Evolutionary conservation across 2,113 vertebrate genomes (phyloP).

Genomic region (Microtus pennsylvanicus): DNA sequence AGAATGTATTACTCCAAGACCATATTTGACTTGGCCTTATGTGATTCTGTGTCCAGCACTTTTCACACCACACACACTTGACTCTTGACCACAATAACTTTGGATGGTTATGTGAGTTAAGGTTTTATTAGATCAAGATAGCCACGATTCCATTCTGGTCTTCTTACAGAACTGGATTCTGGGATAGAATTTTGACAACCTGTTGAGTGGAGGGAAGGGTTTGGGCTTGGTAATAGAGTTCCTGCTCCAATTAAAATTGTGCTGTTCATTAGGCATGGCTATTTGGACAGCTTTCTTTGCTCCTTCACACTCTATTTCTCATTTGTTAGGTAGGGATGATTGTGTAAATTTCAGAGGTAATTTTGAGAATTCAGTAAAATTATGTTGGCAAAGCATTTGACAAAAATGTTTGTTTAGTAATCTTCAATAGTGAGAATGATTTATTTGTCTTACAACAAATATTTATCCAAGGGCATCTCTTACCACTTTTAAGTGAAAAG

Average conservation of each 20-base stretch:
- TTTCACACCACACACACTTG: neutral
- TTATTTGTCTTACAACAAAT: too few species aligned
- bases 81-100: neutral
- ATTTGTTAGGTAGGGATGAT: neutral
- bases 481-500: neutral
- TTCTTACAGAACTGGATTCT: neutral
- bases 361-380: neutral
- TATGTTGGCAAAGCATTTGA: neutral
- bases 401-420: neutral
- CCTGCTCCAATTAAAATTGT: fast-evolving
- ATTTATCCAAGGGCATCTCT: neutral
- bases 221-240: neutral
- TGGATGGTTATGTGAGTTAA: neutral
- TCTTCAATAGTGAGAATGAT: fast-evolving
- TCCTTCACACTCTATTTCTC: neutral
- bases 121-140: neutral
- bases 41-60: neutral
- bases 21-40: neutral
- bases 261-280: neutral
- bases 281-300: too few species aligned
- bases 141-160: fast-evolving
- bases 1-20: neutral
- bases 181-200: neutral
- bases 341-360: neutral
- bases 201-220: fast-evolving